Evolutionary conservation across 2,888 invertebrate genomes (phyloP).

Genomic region (Charanyca ferruginea): DNA sequence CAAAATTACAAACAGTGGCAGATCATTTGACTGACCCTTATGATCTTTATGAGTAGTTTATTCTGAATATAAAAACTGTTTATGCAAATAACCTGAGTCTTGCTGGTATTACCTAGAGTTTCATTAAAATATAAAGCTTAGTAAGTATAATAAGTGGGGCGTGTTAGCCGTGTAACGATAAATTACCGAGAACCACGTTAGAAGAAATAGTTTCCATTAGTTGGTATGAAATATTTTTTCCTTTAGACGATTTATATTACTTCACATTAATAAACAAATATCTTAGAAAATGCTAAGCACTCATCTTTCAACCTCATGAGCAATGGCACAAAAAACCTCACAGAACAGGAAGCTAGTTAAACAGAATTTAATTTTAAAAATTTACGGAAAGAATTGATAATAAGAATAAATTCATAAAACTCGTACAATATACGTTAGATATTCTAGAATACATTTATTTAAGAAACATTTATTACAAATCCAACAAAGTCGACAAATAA

Average conservation of each 20-base stretch:
- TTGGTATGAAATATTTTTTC: conserved; percentile 26
- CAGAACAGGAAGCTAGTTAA: conserved; percentile 39
- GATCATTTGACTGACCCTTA: conserved; percentile 43
- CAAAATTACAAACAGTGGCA: conserved; percentile 51
- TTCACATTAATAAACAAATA: conserved; percentile 16
- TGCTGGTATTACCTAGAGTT: conserved; percentile 46
- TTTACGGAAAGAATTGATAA: conserved; percentile 27
- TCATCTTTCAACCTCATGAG: conserved; percentile 7
- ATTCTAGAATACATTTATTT: neutral
- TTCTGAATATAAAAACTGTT: conserved; percentile 59
- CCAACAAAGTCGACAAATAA: neutral
- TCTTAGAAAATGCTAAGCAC: conserved; percentile 8
- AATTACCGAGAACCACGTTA: conserved; percentile 51
- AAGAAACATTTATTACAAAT: conserved; percentile 1
- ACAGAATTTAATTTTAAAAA: conserved; percentile 35
- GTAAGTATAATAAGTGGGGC: conserved; percentile 45
- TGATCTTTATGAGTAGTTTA: conserved; percentile 49
- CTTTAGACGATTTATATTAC: conserved; percentile 8
- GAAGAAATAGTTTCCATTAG: conserved; percentile 46
- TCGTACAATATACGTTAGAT: neutral
- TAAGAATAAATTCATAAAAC: conserved; percentile 23
- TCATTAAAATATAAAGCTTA: conserved; percentile 60
- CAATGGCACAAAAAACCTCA: conserved; percentile 26
- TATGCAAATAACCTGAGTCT: conserved; percentile 57
- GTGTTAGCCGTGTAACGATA: conserved; percentile 50